phyloP scores from a whole-genome alignment of 1,140 invertebrate species.

The Penaeus vannamei region DNA sequence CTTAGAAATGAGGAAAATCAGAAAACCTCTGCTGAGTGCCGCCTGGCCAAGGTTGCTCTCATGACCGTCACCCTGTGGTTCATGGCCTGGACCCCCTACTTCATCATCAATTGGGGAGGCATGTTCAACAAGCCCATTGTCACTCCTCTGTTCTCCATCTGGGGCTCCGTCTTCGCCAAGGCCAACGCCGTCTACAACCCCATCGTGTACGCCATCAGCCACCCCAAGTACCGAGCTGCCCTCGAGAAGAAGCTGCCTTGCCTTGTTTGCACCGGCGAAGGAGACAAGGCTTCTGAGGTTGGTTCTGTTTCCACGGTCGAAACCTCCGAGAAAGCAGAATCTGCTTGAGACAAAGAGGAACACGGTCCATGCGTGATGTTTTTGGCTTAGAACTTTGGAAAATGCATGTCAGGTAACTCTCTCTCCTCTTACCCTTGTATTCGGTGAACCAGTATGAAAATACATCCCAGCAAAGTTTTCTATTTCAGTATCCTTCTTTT shows the following conservation, averaged over 20 bases:
- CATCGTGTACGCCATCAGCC: slow-evolving; percentile 16
- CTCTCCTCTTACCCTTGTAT: no score
- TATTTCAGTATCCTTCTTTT: no score
- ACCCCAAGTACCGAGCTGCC: slow-evolving; percentile 11
- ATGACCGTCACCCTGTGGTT: slow-evolving; percentile 8
- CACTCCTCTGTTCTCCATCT: slow-evolving; percentile 14
- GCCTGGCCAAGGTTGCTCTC: slow-evolving; percentile 16
- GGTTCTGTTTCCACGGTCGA: not conserved
- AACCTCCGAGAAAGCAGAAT: not conserved
- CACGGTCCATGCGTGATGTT: no score
- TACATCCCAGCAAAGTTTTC: no score
- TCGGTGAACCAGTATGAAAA: no score
- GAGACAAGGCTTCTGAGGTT: not conserved
- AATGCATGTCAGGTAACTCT: no score
- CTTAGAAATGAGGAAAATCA: slow-evolving; percentile 1
- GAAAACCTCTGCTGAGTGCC: not conserved
- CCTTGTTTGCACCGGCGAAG: not conserved
- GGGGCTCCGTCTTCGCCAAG: slow-evolving; percentile 26
- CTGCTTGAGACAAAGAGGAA: no score
- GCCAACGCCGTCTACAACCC: slow-evolving; percentile 19
- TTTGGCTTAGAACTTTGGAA: no score
- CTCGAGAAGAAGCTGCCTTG: not conserved
- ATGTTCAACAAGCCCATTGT: not conserved
- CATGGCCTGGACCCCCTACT: slow-evolving; percentile 15
- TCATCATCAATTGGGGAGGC: not conserved